Evolutionary conservation across 2,888 invertebrate genomes (phyloP).

Genomic region (Volucella inanis): DNA sequence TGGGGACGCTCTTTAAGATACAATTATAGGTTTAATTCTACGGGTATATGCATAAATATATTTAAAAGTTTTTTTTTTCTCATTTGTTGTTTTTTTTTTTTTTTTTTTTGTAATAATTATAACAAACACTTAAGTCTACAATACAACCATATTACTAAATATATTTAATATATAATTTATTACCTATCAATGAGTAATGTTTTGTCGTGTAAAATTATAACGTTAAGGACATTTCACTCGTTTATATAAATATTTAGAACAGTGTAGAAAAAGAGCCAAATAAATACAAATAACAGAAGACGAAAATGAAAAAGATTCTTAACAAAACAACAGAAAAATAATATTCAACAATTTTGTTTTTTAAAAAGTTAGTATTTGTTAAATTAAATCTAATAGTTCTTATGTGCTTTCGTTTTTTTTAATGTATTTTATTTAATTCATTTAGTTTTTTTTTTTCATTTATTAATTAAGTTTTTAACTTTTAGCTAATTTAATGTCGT

Average conservation of each 20-base stretch:
- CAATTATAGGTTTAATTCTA: constrained; percentile 67
- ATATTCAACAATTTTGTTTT: constrained; percentile 45
- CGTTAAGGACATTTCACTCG: constrained; percentile 67
- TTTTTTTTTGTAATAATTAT: constrained; percentile 57
- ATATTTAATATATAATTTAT: constrained; percentile 71
- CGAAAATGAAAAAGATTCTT: constrained; percentile 17
- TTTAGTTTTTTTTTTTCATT: constrained; percentile 45
- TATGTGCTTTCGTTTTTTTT: constrained; percentile 66
- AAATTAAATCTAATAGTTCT: constrained; percentile 66
- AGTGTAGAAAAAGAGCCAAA: constrained; percentile 61
- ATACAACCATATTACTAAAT: constrained; percentile 75
- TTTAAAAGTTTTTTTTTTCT: constrained; percentile 9
- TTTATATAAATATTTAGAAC: constrained; percentile 38
- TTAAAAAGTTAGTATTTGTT: constrained; percentile 49
- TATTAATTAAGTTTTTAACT: constrained; percentile 41
- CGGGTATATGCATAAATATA: constrained; percentile 74
- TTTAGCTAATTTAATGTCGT: constrained; percentile 79
- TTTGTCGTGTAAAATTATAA: constrained; percentile 62
- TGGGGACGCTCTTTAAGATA: constrained; percentile 72
- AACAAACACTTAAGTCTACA: constrained; percentile 74
- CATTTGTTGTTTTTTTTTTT: constrained; percentile 17
- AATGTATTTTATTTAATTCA: constrained; percentile 12
- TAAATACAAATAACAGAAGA: constrained; percentile 30
- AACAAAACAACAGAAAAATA: constrained; percentile 52
- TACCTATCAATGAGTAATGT: constrained; percentile 67